These are phyloP conservation scores for Haliaeetus leucogaster DNA, from an alignment of 2,113 vertebrate species.

Conservation along the genomic window DNA sequence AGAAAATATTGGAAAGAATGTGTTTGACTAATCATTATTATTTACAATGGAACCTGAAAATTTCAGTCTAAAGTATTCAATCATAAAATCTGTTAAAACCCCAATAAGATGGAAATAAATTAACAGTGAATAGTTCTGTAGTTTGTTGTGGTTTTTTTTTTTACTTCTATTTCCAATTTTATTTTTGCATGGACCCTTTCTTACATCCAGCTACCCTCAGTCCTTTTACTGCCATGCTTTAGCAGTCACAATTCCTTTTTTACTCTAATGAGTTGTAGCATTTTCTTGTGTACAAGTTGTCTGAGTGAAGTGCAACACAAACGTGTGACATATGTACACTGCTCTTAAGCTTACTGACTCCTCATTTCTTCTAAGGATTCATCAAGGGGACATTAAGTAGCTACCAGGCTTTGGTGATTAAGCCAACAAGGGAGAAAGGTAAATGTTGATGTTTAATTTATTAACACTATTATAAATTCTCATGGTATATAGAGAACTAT, in stretches of 20 bases:
- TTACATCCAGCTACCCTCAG: background rate
- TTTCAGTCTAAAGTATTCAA: background rate
- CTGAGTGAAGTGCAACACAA: background rate
- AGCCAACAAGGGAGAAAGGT: background rate
- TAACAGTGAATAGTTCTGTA: background rate
- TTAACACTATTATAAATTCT: background rate
- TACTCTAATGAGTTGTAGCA: background rate
- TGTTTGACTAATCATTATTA: background rate
- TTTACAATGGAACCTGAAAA: background rate
- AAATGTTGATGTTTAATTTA: background rate
- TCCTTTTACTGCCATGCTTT: background rate
- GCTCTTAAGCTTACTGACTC: background rate
- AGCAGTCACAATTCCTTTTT: background rate
- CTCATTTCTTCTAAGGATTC: background rate
- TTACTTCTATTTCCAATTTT: background rate
- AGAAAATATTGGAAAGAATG: background rate
- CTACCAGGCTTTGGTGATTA: background rate
- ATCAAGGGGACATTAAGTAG: background rate
- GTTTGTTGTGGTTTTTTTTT: background rate
- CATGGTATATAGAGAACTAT: background rate
- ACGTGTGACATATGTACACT: background rate
- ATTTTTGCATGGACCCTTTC: background rate
- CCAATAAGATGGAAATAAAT: background rate
- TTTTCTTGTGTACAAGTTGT: background rate
- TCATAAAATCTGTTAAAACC: background rate